Conservation (phyloP, 1,140 invertebrate species). For the Zeugodacus cucurbitae region DNA sequence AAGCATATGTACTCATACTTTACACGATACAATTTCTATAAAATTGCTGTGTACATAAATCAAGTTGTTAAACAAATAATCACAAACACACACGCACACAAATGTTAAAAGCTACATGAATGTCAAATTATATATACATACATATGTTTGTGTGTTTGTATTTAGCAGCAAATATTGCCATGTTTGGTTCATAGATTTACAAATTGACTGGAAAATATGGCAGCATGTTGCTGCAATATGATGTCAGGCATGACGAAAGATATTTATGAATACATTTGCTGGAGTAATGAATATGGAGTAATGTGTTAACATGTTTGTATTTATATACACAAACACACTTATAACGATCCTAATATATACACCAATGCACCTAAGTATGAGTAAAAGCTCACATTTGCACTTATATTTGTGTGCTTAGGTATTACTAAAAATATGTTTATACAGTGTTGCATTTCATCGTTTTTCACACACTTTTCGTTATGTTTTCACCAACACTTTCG, state of each 20-base stretch:
- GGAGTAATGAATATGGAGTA: no score
- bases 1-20: not conserved
- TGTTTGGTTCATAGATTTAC: conserved; percentile 2
- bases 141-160: not conserved
- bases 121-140: not conserved
- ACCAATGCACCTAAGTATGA: no score
- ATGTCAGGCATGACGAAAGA: not conserved
- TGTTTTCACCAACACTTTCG: not conserved
- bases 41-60: not conserved
- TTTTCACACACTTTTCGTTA: no score
- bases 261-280: no score
- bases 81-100: not conserved
- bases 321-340: not conserved
- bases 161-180: not conserved
- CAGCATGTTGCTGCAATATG: not conserved
- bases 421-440: no score
- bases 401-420: no score
- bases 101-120: not conserved
- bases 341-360: no score
- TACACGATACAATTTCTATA: not conserved
- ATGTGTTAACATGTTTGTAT: not conserved
- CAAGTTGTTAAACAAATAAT: not conserved
- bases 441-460: no score
- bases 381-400: no score
- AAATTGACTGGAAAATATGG: conserved; percentile 38